Base-by-base conservation (phyloP, 2,113 vertebrate species). In the Sprattus sprattus region DNA sequence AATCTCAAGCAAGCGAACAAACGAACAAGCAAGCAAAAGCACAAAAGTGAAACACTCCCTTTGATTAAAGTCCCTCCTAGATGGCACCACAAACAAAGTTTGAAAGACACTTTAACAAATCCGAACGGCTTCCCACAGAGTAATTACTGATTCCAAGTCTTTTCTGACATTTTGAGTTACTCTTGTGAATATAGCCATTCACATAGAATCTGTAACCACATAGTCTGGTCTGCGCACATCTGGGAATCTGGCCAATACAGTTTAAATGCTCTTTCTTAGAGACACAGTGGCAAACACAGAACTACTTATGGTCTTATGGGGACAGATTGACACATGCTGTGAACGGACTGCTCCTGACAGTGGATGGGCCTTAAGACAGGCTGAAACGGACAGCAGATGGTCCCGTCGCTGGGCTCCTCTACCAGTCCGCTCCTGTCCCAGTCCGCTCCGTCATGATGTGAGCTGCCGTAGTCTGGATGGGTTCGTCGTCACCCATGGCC, bases 381-480 rank as follows among this genome's bases (percentile, higher is more conserved):
- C 54, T 44, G 32, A 4, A 39, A 78, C 25, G 15, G 32, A 78
- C 46, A 85, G 64, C 84, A 85, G 45, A 80, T 80, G 84, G 84
- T 47, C 45, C 28, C 5, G 15, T 80, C 71, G 50, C 46, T 85
- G 46, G 84, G 47, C 46, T 39, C 28, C 78, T 16, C 71, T 78
- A 13, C 71, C 32, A 13, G 25, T 75, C 28, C 67, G 28, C 28
- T 28, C 28, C 8, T n/a, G n/a, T n/a, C 28, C 71, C 32, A 13
- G 25, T 75, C 28, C 67, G 28, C 28, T 28, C 28, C 8, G 67
- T 44, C 67, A 52, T 47, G 67, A 84, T 25, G 47, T 47, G 45
- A 46, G 57, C 39, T n/a, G 9, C 45, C 22, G 25, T 44, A 46
- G 44, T 18, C 45, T 46, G 44, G 44, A 46, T 44, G 45, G 16